Percentiles rank a stretch among this genome's conserved stretches.
Conservation (phyloP, 2,797 vertebrate genomes). For the Podarcis siculus region DNA sequence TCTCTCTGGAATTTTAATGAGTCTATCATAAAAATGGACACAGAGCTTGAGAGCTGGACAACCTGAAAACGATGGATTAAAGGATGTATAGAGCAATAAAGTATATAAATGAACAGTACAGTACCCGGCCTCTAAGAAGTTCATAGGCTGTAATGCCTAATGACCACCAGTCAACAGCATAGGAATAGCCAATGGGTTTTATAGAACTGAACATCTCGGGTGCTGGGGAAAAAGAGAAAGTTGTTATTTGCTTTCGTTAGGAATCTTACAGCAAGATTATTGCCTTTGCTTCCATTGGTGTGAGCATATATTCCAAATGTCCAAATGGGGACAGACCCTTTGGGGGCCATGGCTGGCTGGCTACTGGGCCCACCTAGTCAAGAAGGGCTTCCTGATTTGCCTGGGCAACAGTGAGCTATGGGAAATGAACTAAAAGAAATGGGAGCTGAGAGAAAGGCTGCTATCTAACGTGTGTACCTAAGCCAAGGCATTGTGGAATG, state of each 20-base stretch:
- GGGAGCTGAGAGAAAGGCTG: too few relatives aligned
- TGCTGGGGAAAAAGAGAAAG: slow-evolving; percentile 77
- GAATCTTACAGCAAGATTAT: background rate
- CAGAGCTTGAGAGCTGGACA: background rate
- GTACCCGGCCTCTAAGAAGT: slow-evolving; percentile 92
- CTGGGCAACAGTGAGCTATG: too few relatives aligned
- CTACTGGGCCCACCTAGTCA: background rate
- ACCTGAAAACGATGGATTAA: background rate
- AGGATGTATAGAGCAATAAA: rapidly evolving
- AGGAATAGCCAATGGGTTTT: slow-evolving; percentile 88
- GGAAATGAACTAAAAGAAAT: too few relatives aligned
- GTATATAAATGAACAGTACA: background rate
- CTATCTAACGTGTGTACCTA: too few relatives aligned
- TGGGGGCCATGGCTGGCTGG: too few relatives aligned
- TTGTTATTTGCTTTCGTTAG: background rate
- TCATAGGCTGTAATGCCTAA: slow-evolving; percentile 96
- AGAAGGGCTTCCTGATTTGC: background rate
- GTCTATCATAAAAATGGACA: background rate
- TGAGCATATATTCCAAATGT: background rate
- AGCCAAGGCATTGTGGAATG: background rate
- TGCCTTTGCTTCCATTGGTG: background rate
- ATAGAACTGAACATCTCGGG: slow-evolving; percentile 92
- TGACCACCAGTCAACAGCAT: slow-evolving; percentile 98
- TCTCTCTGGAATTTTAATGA: slow-evolving; percentile 6
- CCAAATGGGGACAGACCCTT: too few relatives aligned